Conservation (phyloP, 2,797 vertebrate species). For the Pteronotus mesoamericanus region DNA sequence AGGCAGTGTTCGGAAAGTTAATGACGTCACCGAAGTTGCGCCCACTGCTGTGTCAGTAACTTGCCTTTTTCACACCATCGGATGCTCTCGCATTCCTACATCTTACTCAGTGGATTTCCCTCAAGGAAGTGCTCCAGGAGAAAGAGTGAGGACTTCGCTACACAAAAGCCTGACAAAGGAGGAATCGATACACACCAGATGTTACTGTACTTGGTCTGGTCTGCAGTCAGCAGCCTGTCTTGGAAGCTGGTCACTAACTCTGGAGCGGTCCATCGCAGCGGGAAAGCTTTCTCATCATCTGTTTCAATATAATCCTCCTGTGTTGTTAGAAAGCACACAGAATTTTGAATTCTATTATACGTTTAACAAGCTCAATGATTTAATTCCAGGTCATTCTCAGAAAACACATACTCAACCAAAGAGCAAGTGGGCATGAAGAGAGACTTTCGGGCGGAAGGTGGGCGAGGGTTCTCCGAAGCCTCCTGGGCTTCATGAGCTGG, state of each 20-base stretch:
- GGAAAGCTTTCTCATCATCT: conserved; percentile 91
- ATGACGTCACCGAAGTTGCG: neutral
- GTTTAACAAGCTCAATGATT: neutral
- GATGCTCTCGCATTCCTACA: neutral
- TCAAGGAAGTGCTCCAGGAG: neutral
- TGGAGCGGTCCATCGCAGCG: conserved; percentile 96
- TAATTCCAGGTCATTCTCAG: conserved; percentile 2
- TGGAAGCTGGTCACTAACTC: conserved; percentile 95
- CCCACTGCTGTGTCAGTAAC: neutral
- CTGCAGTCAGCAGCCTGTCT: conserved; percentile 91
- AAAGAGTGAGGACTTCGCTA: neutral
- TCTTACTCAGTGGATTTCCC: neutral
- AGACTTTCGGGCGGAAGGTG: neutral
- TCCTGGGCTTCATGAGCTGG: neutral
- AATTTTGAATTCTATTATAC: neutral
- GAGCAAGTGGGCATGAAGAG: neutral
- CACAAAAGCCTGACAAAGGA: neutral
- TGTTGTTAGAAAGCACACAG: conserved; percentile 48
- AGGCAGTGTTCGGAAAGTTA: neutral
- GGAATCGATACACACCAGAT: conserved; percentile 89
- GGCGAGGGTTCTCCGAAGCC: neutral
- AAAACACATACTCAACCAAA: neutral
- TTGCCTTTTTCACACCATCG: neutral
- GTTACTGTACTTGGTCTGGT: conserved; percentile 94
- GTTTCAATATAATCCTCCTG: conserved; percentile 98